These are phyloP conservation scores for Hypotaenidia philippensis DNA, from an alignment of 2,797 vertebrate species.

Conservation along the genomic window DNA sequence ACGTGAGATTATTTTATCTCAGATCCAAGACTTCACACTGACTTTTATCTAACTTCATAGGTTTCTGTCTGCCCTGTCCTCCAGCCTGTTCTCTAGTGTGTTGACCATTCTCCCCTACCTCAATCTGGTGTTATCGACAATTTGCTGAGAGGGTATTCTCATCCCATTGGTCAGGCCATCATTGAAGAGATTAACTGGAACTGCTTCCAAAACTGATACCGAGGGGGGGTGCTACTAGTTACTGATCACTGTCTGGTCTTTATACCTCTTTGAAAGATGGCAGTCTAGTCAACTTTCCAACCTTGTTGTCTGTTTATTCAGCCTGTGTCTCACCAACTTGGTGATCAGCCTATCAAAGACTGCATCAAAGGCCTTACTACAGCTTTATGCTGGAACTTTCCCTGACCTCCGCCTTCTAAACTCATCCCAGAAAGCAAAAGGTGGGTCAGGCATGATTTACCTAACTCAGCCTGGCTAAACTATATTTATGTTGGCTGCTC, in stretches of 20 bases:
- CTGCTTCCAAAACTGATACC: not conserved
- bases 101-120: not conserved
- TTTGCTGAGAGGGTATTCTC: not conserved
- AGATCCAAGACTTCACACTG: accelerated
- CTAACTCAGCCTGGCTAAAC: not conserved
- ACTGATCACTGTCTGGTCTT: not conserved
- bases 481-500: not conserved
- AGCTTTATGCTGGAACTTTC: not conserved
- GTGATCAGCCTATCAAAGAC: not conserved
- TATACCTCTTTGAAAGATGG: not conserved
- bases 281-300: not conserved
- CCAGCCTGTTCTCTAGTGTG: not conserved
- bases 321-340: not conserved
- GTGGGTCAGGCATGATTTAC: not conserved
- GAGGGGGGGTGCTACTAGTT: not conserved
- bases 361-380: not conserved
- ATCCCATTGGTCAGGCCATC: not conserved
- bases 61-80: not conserved
- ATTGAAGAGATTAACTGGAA: not conserved
- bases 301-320: not conserved
- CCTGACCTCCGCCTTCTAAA: not conserved
- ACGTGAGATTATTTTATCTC: accelerated
- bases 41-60: not conserved
- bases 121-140: not conserved
- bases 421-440: not conserved